Conservation (phyloP, 1,140 invertebrate species). For the Heliothis virescens region DNA sequence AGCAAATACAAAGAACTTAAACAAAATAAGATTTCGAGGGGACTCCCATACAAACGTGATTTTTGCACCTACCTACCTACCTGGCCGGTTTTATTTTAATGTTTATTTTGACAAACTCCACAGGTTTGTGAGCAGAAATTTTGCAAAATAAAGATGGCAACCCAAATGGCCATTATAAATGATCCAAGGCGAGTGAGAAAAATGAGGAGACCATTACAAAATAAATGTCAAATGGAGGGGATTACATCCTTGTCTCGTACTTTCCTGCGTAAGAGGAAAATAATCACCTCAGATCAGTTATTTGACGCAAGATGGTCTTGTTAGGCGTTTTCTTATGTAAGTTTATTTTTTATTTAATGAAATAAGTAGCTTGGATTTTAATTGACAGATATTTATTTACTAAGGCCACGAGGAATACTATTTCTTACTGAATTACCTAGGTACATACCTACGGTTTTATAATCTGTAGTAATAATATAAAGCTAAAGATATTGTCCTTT, state of each 20-base stretch:
- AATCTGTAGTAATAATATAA: no score
- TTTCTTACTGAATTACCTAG: no score
- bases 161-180: slow-evolving; percentile 46
- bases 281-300: slow-evolving; percentile 30
- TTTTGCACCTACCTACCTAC: no score
- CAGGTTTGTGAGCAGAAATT: neutral
- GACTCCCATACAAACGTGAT: neutral
- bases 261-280: neutral
- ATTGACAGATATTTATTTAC: no score
- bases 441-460: no score
- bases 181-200: slow-evolving; percentile 13
- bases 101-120: neutral
- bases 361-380: neutral
- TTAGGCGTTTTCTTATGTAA: neutral
- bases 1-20: no score
- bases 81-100: neutral
- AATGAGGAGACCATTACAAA: slow-evolving; percentile 41
- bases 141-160: neutral
- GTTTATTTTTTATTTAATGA: slow-evolving; percentile 19
- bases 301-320: slow-evolving; percentile 14
- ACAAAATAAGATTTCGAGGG: no score
- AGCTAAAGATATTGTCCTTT: no score
- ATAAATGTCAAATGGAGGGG: slow-evolving; percentile 48
- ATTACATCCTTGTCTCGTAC: slow-evolving; percentile 17
- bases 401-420: no score